Evolutionary conservation across 2,888 invertebrate genomes (phyloP).

Genomic region (Xanthostigma xanthostigma): DNA sequence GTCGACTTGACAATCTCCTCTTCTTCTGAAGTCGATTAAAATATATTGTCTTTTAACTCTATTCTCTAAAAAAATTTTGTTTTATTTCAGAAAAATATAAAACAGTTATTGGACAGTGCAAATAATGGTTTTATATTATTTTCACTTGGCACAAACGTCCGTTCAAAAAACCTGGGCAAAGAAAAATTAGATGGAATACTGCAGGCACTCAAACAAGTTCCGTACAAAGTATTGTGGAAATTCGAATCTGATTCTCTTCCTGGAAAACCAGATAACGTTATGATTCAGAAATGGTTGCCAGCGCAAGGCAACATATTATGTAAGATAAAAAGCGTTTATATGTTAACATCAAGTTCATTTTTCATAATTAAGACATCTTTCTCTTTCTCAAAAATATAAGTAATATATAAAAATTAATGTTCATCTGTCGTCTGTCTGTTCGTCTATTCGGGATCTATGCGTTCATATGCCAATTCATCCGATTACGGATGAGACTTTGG

Average conservation of each 20-base stretch:
- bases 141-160: slow-evolving; percentile 28
- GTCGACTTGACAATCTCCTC: no score
- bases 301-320: slow-evolving; percentile 29
- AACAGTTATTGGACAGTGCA: slow-evolving; percentile 22
- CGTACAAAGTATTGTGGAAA: slow-evolving; percentile 30
- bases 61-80: not conserved
- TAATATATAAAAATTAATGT: no score
- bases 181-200: slow-evolving; percentile 21
- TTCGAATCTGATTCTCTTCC: slow-evolving; percentile 25
- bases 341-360: no score
- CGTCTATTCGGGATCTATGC: no score
- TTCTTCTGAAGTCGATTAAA: no score
- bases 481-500: no score
- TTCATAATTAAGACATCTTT: no score
- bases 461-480: no score
- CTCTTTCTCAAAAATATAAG: no score
- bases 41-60: no score
- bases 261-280: slow-evolving; percentile 25
- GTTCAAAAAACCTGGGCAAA: slow-evolving; percentile 23
- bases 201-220: slow-evolving; percentile 24
- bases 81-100: slow-evolving; percentile 20
- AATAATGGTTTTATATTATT: slow-evolving; percentile 26
- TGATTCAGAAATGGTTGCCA: slow-evolving; percentile 28
- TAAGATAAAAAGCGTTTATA: slow-evolving; percentile 10
- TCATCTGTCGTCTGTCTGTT: no score